These are phyloP conservation scores for Pipistrellus pygmaeus DNA, from an alignment of 2,797 vertebrate species.

Conservation along the genomic window DNA sequence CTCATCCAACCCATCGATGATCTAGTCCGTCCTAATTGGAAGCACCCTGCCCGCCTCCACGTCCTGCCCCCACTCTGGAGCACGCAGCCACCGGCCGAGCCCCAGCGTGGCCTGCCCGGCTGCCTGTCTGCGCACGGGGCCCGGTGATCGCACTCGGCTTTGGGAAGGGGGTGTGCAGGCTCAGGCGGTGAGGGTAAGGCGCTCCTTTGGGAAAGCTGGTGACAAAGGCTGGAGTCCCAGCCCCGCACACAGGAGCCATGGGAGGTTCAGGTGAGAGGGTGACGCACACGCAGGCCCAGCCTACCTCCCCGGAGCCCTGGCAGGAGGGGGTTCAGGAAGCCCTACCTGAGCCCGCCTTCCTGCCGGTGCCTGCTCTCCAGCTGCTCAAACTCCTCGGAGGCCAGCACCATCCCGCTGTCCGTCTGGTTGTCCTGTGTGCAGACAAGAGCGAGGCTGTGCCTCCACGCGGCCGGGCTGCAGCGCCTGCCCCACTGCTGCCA, in stretches of 20 bases:
- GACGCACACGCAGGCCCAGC: background rate
- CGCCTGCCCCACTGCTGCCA: background rate
- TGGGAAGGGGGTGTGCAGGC: background rate
- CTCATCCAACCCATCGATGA: too few species aligned
- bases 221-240: background rate
- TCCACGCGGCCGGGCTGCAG: background rate
- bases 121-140: background rate
- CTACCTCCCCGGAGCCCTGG: background rate
- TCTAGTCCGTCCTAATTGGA: too few species aligned
- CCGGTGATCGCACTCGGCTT: background rate
- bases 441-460: constrained; percentile 67
- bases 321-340: constrained; percentile 53
- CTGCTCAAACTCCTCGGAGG: constrained; percentile 97
- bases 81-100: accelerated
- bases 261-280: background rate
- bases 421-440: constrained; percentile 97
- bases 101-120: background rate
- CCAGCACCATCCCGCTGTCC: constrained; percentile 99
- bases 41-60: accelerated
- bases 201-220: background rate
- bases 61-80: accelerated
- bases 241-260: background rate
- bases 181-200: too few species aligned
- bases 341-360: constrained; percentile 92
- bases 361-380: constrained; percentile 94